Evolutionary conservation across 2,888 invertebrate genomes (phyloP).

Genomic region (Apodemia duryi): DNA sequence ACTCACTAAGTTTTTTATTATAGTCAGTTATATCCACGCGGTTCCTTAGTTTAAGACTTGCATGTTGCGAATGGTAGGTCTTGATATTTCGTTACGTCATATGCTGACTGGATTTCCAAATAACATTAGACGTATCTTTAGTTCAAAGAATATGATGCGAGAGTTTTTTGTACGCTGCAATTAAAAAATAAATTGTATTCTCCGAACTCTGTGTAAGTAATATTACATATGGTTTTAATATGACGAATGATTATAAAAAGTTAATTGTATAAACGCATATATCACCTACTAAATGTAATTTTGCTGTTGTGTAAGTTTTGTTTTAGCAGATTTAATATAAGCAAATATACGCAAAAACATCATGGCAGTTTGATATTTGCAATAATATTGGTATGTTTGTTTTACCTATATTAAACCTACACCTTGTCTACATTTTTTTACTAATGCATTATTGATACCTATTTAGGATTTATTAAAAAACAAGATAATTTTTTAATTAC

Average conservation of each 20-base stretch:
- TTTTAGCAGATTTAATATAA: not conserved
- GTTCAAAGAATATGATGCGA: constrained; percentile 3
- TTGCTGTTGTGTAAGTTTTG: not conserved
- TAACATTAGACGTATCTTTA: constrained; percentile 17
- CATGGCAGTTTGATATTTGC: not conserved
- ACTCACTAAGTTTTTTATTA: constrained; percentile 77
- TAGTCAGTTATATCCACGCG: constrained; percentile 67
- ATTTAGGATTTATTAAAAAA: too few species aligned
- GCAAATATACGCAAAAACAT: not conserved
- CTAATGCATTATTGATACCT: too few species aligned
- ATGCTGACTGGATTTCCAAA: constrained; percentile 20
- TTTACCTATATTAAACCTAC: not conserved
- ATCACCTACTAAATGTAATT: not conserved
- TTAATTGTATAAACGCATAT: not conserved
- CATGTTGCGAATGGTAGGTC: constrained; percentile 39
- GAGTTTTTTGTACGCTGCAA: constrained; percentile 12
- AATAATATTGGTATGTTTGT: not conserved
- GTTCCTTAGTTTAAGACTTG: constrained; percentile 60
- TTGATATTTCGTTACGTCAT: constrained; percentile 58
- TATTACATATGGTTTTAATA: not conserved
- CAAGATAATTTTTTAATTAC: too few species aligned
- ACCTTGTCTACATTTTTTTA: not conserved
- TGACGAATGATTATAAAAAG: not conserved
- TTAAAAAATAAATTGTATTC: not conserved
- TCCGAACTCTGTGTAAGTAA: constrained; percentile 7